A percentile compares a stretch with the other conserved stretches of the same genome.
phyloP scores from a whole-genome alignment of 2,113 vertebrate species.

The Laterallus jamaicensis region DNA sequence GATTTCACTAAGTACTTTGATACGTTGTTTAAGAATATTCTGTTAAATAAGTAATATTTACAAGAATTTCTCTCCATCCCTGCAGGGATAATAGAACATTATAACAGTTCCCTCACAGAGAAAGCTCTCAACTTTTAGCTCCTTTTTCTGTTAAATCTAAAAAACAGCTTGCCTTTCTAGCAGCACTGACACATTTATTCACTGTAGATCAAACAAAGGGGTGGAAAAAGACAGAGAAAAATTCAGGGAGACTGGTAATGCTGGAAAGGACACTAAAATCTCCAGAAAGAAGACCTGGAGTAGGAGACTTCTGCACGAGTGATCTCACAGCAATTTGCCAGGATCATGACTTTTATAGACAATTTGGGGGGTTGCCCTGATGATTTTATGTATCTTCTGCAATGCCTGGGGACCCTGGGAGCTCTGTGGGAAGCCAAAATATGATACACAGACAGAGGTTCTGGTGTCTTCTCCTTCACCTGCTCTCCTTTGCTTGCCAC shows the following conservation, averaged over 20 bases:
- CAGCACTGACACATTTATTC: conserved; percentile 30
- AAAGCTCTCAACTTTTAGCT: conserved; percentile 54
- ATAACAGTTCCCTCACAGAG: conserved; percentile 28
- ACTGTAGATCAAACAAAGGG: conserved; percentile 1
- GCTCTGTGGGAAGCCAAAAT: not conserved
- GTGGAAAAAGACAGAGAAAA: not conserved
- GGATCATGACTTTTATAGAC: not conserved
- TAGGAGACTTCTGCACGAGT: not conserved
- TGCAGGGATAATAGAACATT: conserved; percentile 63
- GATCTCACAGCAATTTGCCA: not conserved
- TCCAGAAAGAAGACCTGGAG: not conserved
- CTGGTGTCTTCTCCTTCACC: not conserved
- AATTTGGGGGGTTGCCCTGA: not conserved
- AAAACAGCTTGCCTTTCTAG: conserved; percentile 44
- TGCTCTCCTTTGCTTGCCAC: not conserved
- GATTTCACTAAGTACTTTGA: conserved; percentile 52
- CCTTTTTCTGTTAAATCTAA: conserved; percentile 36
- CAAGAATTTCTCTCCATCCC: conserved; percentile 43
- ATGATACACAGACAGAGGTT: not conserved
- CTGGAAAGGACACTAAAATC: not conserved
- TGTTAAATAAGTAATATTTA: conserved; percentile 70
- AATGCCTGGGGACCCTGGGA: accelerated
- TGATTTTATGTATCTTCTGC: not conserved
- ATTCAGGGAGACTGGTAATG: not conserved
- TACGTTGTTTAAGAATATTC: conserved; percentile 58